Evolutionary conservation across 2,888 invertebrate species (phyloP).

Genomic region (Aspidiotus rigidus): DNA sequence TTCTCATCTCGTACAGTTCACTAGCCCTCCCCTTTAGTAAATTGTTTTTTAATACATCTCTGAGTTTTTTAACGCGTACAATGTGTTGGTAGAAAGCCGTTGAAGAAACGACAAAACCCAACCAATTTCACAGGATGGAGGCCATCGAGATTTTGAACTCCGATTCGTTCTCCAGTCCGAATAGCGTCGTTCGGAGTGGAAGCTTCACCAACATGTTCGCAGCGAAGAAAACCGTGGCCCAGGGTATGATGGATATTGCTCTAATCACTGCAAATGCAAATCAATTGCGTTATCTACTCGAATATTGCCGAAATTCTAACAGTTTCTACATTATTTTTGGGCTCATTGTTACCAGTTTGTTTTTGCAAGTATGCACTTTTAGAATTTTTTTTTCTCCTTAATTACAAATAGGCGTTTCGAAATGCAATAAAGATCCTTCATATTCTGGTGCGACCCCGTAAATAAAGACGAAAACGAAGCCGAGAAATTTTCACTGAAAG

Average conservation of each 20-base stretch:
- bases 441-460: neutral
- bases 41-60: too few species aligned
- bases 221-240: constrained; percentile 80
- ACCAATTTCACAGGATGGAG: too few species aligned
- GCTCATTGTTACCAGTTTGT: constrained; percentile 64
- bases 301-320: constrained; percentile 41
- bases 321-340: constrained; percentile 59
- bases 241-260: constrained; percentile 88
- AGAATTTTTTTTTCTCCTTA: neutral
- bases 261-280: constrained; percentile 81
- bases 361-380: constrained; percentile 58
- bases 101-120: too few species aligned
- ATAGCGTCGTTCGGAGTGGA: constrained; percentile 5
- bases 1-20: too few species aligned
- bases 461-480: neutral
- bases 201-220: constrained; percentile 58
- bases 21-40: too few species aligned
- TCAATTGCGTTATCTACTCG: constrained; percentile 74
- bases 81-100: too few species aligned
- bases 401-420: constrained; percentile 35
- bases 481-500: too few species aligned
- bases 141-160: too few species aligned
- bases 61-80: too few species aligned
- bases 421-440: constrained; percentile 8
- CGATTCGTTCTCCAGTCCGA: constrained; percentile 4